Evolutionary conservation across 2,113 vertebrate genomes (phyloP).

Genomic region (Loxodonta africana): DNA sequence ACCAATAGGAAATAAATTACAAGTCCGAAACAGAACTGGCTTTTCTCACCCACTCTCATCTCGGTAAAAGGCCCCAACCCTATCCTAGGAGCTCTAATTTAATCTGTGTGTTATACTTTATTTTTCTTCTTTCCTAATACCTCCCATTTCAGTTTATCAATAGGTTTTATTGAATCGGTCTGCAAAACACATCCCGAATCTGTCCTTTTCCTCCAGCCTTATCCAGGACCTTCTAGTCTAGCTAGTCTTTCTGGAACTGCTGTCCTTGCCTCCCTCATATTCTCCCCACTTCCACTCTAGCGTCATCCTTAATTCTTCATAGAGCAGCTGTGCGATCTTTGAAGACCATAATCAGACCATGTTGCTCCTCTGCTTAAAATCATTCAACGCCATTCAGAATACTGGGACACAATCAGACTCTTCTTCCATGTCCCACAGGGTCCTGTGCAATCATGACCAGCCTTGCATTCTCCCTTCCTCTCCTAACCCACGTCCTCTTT

Average conservation of each 20-base stretch:
- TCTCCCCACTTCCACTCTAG: neutral
- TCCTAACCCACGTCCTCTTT: neutral
- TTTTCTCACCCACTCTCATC: neutral
- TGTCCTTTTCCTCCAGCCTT: neutral
- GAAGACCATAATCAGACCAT: no score
- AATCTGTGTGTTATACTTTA: neutral
- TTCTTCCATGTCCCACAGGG: neutral
- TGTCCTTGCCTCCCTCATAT: fast-evolving
- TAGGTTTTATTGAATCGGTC: neutral
- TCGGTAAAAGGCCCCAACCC: neutral
- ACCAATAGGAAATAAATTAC: neutral
- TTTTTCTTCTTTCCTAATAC: neutral
- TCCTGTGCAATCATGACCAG: fast-evolving
- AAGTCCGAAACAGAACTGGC: neutral
- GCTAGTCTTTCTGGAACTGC: neutral
- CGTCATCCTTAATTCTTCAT: neutral
- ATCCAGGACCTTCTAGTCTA: fast-evolving
- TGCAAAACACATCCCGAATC: neutral
- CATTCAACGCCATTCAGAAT: neutral
- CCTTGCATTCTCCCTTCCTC: fast-evolving
- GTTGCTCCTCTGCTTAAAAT: neutral
- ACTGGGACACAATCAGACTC: no score
- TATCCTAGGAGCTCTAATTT: neutral
- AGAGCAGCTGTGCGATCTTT: neutral
- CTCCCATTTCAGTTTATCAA: neutral